These are phyloP conservation scores for Lobophora halterata DNA, from an alignment of 2,888 invertebrate genomes.

Conservation along the genomic window DNA sequence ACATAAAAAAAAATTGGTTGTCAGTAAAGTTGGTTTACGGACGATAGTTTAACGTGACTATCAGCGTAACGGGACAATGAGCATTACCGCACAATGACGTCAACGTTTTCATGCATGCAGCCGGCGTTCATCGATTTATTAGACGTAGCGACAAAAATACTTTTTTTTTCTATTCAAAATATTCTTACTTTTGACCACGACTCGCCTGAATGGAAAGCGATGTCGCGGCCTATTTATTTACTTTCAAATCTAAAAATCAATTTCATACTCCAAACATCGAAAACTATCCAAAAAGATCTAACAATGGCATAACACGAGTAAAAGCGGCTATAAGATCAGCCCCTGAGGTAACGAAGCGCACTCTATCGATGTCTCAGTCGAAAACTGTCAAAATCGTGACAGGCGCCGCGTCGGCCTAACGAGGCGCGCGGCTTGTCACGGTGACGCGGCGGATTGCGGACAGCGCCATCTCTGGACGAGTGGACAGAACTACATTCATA, in stretches of 20 bases:
- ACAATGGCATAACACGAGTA: slow-evolving; percentile 71
- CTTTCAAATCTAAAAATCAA: slow-evolving; percentile 24
- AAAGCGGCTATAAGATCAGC: slow-evolving; percentile 73
- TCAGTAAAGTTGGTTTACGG: no score
- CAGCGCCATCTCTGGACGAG: slow-evolving; percentile 64
- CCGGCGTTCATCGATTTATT: no score
- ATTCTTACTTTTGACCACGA: no score
- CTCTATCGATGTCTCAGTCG: slow-evolving; percentile 79
- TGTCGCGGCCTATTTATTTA: no score
- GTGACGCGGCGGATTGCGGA: slow-evolving; percentile 57
- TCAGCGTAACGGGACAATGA: no score
- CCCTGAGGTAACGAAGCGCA: slow-evolving; percentile 69
- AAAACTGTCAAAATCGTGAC: slow-evolving; percentile 78
- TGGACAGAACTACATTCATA: slow-evolving; percentile 48
- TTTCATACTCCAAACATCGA: slow-evolving; percentile 35
- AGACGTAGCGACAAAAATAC: no score
- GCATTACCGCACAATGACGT: neutral
- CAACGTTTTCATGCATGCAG: no score
- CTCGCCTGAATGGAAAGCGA: no score
- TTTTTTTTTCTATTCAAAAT: no score
- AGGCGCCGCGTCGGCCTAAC: slow-evolving; percentile 76
- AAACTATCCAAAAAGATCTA: slow-evolving; percentile 45
- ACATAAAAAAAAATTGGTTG: no score
- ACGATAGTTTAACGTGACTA: no score
- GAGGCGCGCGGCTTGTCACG: slow-evolving; percentile 64